Evolutionary conservation across 2,113 vertebrate genomes (phyloP).

Genomic region (Odontesthes bonariensis): DNA sequence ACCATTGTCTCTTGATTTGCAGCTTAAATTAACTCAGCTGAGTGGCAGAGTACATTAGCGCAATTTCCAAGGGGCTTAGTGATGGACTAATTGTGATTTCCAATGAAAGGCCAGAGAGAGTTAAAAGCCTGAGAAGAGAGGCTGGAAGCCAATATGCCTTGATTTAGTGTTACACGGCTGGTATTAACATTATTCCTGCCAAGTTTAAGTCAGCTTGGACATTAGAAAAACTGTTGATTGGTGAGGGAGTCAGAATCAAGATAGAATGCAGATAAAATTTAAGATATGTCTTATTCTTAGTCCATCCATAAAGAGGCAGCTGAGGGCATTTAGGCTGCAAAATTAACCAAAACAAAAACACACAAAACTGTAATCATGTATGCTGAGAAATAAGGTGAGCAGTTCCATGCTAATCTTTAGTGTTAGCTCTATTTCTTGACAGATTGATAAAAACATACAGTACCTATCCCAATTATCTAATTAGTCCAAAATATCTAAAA

Average conservation of each 20-base stretch:
- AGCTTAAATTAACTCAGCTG: slow-evolving; percentile 67
- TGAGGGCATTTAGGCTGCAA: not conserved
- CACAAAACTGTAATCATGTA: not conserved
- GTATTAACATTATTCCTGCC: slow-evolving; percentile 60
- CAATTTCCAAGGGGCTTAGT: slow-evolving; percentile 73
- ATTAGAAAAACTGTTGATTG: slow-evolving; percentile 39
- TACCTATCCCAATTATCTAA: too few relatives aligned
- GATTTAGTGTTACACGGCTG: slow-evolving; percentile 66
- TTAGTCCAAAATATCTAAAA: too few relatives aligned
- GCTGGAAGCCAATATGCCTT: slow-evolving; percentile 45
- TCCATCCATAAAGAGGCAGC: slow-evolving; percentile 8
- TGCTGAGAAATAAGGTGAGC: not conserved
- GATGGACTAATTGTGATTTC: slow-evolving; percentile 77
- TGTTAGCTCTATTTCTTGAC: too few relatives aligned
- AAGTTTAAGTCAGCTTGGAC: slow-evolving; percentile 47
- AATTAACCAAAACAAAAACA: not conserved
- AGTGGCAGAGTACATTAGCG: slow-evolving; percentile 78
- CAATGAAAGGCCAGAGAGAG: slow-evolving; percentile 52
- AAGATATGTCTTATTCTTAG: not conserved
- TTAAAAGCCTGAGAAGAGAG: slow-evolving; percentile 41
- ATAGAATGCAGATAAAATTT: slow-evolving; percentile 1
- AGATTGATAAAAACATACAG: too few relatives aligned
- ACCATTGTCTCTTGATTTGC: slow-evolving; percentile 70
- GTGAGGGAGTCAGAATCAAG: not conserved
- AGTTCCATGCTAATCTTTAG: too few relatives aligned